A percentile compares a stretch with the other conserved stretches of the same genome.
phyloP scores from a whole-genome alignment of 2,797 vertebrate genomes.

The Psittacula derbiana region DNA sequence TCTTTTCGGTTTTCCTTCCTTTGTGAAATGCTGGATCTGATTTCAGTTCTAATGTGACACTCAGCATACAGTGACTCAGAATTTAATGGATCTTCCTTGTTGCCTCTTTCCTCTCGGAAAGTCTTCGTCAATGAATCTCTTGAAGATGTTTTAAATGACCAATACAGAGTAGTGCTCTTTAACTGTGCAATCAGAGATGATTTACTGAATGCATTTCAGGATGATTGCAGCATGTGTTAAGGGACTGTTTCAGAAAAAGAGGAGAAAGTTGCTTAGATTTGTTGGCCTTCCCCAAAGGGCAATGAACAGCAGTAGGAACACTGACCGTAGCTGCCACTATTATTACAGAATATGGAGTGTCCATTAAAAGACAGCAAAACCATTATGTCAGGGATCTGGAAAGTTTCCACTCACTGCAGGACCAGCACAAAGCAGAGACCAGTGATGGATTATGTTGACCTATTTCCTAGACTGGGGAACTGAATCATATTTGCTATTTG shows the following conservation, averaged over 20 bases:
- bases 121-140: slow-evolving; percentile 28
- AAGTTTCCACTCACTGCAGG: not conserved
- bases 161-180: not conserved
- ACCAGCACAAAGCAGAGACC: not conserved
- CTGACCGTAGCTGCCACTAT: not conserved
- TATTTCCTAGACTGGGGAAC: not conserved
- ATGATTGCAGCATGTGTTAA: not conserved
- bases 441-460: not conserved
- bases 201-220: not conserved
- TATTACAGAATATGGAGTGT: not conserved
- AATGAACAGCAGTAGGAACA: not conserved
- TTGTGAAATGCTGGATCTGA: slow-evolving; percentile 25
- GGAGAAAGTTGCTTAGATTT: not conserved
- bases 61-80: slow-evolving; percentile 1
- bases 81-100: slow-evolving; percentile 35
- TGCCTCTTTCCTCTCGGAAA: not conserved
- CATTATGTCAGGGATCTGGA: not conserved
- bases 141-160: slow-evolving; percentile 47
- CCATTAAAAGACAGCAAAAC: not conserved
- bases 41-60: not conserved
- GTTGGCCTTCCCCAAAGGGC: not conserved
- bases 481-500: not conserved
- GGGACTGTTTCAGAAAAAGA: not conserved
- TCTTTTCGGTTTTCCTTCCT: slow-evolving; percentile 14
- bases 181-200: slow-evolving; percentile 23